These are phyloP conservation scores for Antidorcas marsupialis DNA, from an alignment of 2,113 vertebrate species.

Conservation along the genomic window DNA sequence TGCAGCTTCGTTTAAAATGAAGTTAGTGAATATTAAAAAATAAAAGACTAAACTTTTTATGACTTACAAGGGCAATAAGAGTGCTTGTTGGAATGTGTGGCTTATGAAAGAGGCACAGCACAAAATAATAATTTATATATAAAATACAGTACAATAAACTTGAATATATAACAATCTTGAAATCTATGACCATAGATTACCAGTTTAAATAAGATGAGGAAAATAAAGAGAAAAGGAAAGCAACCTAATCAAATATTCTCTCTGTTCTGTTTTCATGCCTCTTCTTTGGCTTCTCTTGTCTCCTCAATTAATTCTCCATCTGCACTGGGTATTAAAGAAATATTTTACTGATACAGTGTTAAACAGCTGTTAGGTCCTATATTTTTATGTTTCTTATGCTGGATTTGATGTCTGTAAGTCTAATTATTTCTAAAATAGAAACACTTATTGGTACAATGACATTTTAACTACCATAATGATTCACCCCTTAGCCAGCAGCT, in stretches of 20 bases:
- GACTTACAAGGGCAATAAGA: neutral
- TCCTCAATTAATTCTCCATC: neutral
- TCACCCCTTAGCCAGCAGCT: neutral
- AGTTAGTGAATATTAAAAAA: neutral
- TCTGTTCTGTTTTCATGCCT: neutral
- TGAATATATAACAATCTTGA: neutral
- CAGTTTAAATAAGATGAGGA: neutral
- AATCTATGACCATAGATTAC: neutral
- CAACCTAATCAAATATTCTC: neutral
- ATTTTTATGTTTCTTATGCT: neutral
- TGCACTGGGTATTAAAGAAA: neutral
- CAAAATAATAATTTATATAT: neutral
- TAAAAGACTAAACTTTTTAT: neutral
- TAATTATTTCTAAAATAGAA: neutral
- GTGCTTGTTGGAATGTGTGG: neutral
- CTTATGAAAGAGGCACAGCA: neutral
- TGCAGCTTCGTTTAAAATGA: neutral
- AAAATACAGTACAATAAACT: neutral
- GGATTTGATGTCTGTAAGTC: neutral
- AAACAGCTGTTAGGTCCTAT: neutral
- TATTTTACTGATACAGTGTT: neutral
- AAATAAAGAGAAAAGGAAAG: neutral
- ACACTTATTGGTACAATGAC: neutral
- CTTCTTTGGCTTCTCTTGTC: neutral
- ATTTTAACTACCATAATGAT: neutral